Conservation (phyloP, 2,888 invertebrate genomes). For the Dicycla oo region DNA sequence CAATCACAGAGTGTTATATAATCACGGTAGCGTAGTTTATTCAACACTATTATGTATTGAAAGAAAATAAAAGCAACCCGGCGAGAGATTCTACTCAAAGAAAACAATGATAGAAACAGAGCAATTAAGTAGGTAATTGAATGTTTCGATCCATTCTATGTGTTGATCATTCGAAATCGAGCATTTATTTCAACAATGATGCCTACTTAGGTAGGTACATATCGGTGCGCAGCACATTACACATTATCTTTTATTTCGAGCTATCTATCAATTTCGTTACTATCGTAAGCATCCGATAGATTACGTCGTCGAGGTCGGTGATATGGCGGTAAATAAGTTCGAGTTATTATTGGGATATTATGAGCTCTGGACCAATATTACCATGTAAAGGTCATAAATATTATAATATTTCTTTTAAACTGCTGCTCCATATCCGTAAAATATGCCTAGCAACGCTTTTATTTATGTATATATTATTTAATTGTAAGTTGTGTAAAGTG, state of each 20-base stretch:
- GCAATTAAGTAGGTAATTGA: slow-evolving; percentile 10
- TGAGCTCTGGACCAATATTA: background rate
- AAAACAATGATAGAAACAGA: background rate
- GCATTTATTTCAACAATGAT: slow-evolving; percentile 7
- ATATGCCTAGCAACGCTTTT: background rate
- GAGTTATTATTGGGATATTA: background rate
- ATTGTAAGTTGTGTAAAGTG: slow-evolving; percentile 27
- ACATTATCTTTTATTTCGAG: slow-evolving; percentile 19
- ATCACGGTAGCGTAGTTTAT: background rate
- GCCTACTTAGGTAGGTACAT: too few relatives aligned
- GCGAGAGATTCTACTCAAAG: background rate
- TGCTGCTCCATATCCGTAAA: slow-evolving; percentile 2
- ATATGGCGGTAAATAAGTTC: slow-evolving; percentile 7
- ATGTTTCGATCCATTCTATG: background rate
- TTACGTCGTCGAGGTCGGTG: slow-evolving; percentile 27
- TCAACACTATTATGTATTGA: slow-evolving; percentile 2
- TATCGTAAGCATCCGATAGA: slow-evolving; percentile 27
- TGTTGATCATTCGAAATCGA: background rate
- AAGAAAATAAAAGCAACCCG: background rate
- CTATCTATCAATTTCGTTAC: slow-evolving; percentile 41
- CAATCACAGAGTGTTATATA: background rate
- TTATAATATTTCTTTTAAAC: background rate
- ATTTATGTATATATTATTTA: slow-evolving; percentile 28
- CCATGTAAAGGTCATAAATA: background rate
- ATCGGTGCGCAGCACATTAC: background rate